These are phyloP conservation scores for Peromyscus attwateri DNA, from an alignment of 2,797 vertebrate species.

Conservation along the genomic window DNA sequence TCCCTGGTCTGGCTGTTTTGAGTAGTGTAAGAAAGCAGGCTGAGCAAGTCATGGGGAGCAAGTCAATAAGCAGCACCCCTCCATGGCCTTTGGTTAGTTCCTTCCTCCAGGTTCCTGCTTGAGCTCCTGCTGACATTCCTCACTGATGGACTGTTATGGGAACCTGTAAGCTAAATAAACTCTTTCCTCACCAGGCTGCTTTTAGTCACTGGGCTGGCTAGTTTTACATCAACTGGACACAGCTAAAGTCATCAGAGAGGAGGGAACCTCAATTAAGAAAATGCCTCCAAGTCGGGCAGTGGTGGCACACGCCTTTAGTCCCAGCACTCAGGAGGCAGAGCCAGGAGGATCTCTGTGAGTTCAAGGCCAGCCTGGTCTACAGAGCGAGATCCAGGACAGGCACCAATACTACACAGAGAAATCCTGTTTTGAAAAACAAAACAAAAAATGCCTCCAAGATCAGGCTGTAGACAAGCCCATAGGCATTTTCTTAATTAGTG, in stretches of 20 bases:
- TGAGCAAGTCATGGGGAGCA: background rate
- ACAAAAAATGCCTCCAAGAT: background rate
- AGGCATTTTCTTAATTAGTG: background rate
- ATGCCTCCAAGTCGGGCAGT: background rate
- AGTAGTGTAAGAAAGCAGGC: background rate
- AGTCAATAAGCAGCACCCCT: background rate
- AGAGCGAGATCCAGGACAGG: too few relatives aligned
- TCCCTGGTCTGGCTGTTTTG: background rate
- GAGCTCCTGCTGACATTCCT: background rate
- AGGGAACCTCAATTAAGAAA: background rate
- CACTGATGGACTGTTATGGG: background rate
- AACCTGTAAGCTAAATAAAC: background rate
- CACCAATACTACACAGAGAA: too few relatives aligned
- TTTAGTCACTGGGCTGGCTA: background rate
- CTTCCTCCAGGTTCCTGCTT: background rate
- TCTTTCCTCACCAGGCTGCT: background rate
- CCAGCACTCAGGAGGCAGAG: too few relatives aligned
- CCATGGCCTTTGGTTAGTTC: background rate
- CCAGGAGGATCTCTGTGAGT: too few relatives aligned
- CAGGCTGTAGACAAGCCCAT: background rate
- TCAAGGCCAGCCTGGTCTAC: too few relatives aligned
- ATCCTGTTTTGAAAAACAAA: too few relatives aligned
- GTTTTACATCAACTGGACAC: background rate
- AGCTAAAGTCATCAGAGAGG: background rate
- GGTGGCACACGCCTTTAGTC: too few relatives aligned